Conservation (phyloP, 1,140 invertebrate species). For the Rhyacophila brunnea region DNA sequence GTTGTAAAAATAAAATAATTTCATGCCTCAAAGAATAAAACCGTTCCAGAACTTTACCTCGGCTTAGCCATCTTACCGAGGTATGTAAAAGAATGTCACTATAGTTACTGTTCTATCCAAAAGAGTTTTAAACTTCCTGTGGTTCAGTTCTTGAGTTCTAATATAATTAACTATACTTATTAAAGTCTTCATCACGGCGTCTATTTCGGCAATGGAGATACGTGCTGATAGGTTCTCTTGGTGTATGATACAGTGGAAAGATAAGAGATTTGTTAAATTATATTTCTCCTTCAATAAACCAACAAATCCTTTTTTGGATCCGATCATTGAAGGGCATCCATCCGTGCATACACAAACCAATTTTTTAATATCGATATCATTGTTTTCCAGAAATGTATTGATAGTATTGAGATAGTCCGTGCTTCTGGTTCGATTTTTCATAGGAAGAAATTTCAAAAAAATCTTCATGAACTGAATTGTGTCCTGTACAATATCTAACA, state of each 20-base stretch:
- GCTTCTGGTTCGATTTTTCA: constrained; percentile 35
- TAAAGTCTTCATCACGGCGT: constrained; percentile 14
- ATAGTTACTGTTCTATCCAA: constrained; percentile 15
- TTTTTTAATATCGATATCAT: constrained; percentile 36
- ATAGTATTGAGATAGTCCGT: constrained; percentile 36
- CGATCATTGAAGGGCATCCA: constrained; percentile 33
- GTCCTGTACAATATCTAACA: constrained; percentile 34
- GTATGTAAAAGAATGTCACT: too few relatives aligned
- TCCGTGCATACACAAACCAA: constrained; percentile 35
- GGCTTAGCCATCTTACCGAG: constrained; percentile 5
- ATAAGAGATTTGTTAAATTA: constrained; percentile 30
- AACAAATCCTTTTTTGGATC: constrained; percentile 34
- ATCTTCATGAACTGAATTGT: constrained; percentile 29
- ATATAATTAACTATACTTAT: constrained; percentile 9
- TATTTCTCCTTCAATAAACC: constrained; percentile 35
- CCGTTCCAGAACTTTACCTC: constrained; percentile 14
- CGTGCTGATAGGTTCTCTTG: not conserved
- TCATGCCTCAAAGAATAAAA: constrained; percentile 9
- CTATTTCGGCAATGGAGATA: constrained; percentile 12
- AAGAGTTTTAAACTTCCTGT: constrained; percentile 5
- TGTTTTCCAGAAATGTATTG: constrained; percentile 33
- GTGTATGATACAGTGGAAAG: too few relatives aligned
- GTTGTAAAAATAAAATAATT: constrained; percentile 16
- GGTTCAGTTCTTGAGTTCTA: too few relatives aligned
- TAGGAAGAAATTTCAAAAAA: constrained; percentile 33